Base-by-base conservation (phyloP, 2,113 vertebrate genomes). In the Hucho hucho region DNA sequence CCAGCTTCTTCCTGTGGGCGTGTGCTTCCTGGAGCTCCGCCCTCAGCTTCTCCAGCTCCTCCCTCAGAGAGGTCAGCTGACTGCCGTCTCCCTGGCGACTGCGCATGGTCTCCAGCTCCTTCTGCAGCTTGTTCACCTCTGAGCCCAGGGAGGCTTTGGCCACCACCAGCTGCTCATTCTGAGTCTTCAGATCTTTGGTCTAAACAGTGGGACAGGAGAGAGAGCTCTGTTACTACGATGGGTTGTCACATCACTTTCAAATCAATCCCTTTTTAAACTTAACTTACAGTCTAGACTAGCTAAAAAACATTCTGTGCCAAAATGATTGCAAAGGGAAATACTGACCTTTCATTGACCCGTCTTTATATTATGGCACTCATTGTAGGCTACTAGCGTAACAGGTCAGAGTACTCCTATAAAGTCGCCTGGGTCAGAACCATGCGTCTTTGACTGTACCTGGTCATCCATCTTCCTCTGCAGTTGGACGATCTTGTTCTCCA, bases 401-500 rank as follows among this genome's bases (percentile, higher is more conserved):
- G 4, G 37, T 9, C 37, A 49, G 12, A 1, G 16, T 18, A 53
- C 49, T 18, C 49, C 49, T 18, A 18, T 53, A 18, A 18, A 53
- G 49, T 16, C 0, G 16, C 49, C 1, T 43, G 37, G 37, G 9
- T 11, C 37, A 43, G 37, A 43, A 43, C 9, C 37, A 43, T 11
- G 9, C 7, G 9, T 43, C 9, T 11, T 18, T 53, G 49, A 53
- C 49, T 53, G n/a, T 76, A 98, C 97, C 96, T 98, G 95, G 56
- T 97, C 96, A 0, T 98, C 95, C 3, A 99, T 93, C 91, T 96
- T 99, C 84, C 96, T 94, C 84, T 97, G 97, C 18, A 98, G 93
- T 86, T 98, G 97, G 0, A 99, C 95, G 20, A 99, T 97, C 85
- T 99, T 99, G 88, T 98, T 99, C 92, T 99, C 98, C 98, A 99